phyloP scores from a whole-genome alignment of 2,113 vertebrate genomes.

The Edolisoma coerulescens region DNA sequence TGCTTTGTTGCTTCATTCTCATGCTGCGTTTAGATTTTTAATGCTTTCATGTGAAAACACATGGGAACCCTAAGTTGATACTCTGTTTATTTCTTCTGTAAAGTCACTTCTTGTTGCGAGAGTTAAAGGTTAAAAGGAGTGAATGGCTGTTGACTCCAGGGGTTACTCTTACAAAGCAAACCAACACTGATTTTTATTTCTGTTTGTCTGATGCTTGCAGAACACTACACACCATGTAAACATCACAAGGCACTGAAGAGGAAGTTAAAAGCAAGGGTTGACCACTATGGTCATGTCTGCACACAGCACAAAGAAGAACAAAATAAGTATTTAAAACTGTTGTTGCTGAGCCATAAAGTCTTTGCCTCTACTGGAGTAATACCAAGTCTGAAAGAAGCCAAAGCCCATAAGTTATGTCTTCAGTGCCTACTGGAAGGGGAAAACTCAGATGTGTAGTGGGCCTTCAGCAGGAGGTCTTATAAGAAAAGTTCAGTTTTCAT shows the following conservation, averaged over 20 bases:
- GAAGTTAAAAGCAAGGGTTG: background rate
- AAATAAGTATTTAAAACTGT: background rate
- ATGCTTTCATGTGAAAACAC: slow-evolving; percentile 23
- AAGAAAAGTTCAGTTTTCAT: background rate
- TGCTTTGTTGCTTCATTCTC: slow-evolving; percentile 24
- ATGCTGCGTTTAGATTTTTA: background rate
- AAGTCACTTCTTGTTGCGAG: background rate
- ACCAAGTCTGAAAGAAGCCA: background rate
- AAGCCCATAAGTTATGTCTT: background rate
- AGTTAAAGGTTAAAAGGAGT: background rate
- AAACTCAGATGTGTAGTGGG: background rate
- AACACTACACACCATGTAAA: background rate
- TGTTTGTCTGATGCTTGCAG: slow-evolving; percentile 3
- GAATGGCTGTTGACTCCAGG: background rate
- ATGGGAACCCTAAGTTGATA: background rate
- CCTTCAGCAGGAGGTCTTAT: background rate
- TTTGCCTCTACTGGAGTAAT: background rate
- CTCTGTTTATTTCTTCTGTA: slow-evolving; percentile 20
- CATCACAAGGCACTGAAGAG: background rate
- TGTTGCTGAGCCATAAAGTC: background rate
- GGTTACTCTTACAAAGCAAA: background rate
- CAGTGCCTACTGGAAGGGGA: background rate
- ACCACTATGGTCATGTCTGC: background rate
- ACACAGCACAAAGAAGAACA: background rate
- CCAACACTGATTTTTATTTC: slow-evolving; percentile 18